Evolutionary conservation across 2,888 invertebrate genomes (phyloP), one percentile per base, ranked within the genome.

Genomic region (Labia minor): DNA sequence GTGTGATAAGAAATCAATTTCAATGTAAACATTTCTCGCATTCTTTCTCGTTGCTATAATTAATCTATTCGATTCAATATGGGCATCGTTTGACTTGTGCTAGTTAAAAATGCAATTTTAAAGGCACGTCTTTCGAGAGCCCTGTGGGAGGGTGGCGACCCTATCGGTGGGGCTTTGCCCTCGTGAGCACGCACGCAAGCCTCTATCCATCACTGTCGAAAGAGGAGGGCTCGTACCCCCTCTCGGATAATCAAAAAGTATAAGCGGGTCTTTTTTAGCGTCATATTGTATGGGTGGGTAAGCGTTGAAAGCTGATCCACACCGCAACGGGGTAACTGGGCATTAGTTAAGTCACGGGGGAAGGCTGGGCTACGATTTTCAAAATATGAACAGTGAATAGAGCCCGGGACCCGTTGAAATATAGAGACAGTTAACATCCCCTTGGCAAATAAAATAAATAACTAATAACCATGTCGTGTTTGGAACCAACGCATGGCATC

Each of bases 91-190:
- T 49, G 49, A 49, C 49, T 49, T 49, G 49, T 49, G 49, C 49
- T 49, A 49, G 49, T 49, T 49, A 49, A 49, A 49, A 49, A 49
- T 49, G 49, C 49, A 49, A 49, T 49, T 49, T 49, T 49, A 49
- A 49, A 49, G 49, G 49, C 49, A 11, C 49, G 49, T 49, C 49
- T 49, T 14, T 49, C 16, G 49, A 49, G 49, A 14, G 49, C n/a
- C 16, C 14, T 11, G 49, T n/a, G 3, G 49, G 49, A 16, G 49
- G 49, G 49, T 49, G 4, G 49, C 2, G 6, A 14, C 8, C 49
- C 49, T 14, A 16, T 49, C 49, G n/a, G 49, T n/a, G 49, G 49
- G 49, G 49, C 49, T 11, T 16, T n/a, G 49, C 49, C 49, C 49
- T 49, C 49, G 49, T 26, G 26, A 26, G 26, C 26, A 26, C 49